Base-by-base conservation (phyloP, 2,888 invertebrate species). In the Andrena hattorfiana region DNA sequence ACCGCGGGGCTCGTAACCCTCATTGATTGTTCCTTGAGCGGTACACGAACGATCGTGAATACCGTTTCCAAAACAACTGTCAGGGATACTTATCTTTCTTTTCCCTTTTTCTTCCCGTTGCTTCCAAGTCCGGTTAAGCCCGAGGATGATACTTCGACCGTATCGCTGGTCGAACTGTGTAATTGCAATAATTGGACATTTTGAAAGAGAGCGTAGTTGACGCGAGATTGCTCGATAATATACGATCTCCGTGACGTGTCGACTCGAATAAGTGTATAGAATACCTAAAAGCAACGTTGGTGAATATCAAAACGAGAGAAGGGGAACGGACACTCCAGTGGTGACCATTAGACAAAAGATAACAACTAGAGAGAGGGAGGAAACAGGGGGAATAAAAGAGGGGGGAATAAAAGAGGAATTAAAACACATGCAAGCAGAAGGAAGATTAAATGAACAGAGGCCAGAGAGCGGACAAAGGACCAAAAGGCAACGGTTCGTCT, bases 401-500 rank as follows among this genome's bases (percentile, higher is more conserved):
- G 66, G 23, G 23, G 51, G 68, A 79, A 76, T 77, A 74, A 71
- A 30, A 20, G 70, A 68, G 76, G 66, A 51, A 68, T 74, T 54
- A 75, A 67, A 83, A 71, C 77, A 85, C 49, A 48, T 72, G 63
- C 68, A 77, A 78, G 69, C 69, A 62, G 78, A 79, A 81, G 72
- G 79, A 87, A 85, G 87, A 87, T 88, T 86, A 86, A 89, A 85
- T 74, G 84, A 85, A 85, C 81, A 84, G 85, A 77, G 79, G 84
- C 77, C 81, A 56, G 73, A 30, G 59, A 51, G 69, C 76, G 79
- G 85, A 86, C 83, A 87, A 89, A 88, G 84, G 71, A 81, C 81
- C 76, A 76, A 84, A 77, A 87, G 67, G 89, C 89, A 89, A 89
- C 86, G 90, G 89, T 85, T 88, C 89, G 85, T 77, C 85, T 88